phyloP scores from a whole-genome alignment of 53 echinoderm and acorn worm species.

The Paracentrotus lividus region DNA sequence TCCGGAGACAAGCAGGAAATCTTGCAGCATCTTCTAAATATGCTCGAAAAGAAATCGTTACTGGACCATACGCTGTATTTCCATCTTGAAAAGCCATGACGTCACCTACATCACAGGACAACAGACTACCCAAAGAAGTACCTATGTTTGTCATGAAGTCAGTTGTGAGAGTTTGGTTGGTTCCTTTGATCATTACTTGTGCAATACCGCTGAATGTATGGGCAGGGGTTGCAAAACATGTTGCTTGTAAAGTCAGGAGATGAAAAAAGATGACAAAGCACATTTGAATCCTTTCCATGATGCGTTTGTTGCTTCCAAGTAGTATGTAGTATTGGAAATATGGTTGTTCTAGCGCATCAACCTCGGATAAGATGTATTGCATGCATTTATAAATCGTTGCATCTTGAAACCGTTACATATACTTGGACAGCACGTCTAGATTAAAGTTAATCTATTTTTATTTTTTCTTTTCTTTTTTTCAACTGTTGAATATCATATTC shows the following conservation, averaged over 20 bases:
- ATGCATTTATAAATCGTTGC: too few relatives aligned
- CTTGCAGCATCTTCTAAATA: neutral
- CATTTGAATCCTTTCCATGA: neutral
- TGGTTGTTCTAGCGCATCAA: too few relatives aligned
- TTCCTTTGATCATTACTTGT: neutral
- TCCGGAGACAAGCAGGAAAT: constrained; percentile 4
- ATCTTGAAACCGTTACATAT: too few relatives aligned
- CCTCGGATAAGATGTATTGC: too few relatives aligned
- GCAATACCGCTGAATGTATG: neutral
- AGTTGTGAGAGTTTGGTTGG: neutral
- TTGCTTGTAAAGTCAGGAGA: neutral
- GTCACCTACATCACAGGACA: constrained; percentile 1
- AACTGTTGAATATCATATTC: too few relatives aligned
- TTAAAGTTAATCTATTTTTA: too few relatives aligned
- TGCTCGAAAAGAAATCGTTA: neutral
- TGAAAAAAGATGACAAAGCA: neutral
- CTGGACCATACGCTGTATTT: too few relatives aligned
- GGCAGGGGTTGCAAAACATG: neutral
- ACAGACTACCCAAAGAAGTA: neutral
- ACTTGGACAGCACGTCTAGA: too few relatives aligned
- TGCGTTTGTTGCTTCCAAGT: neutral
- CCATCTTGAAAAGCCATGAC: neutral
- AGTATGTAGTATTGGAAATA: too few relatives aligned
- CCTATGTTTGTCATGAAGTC: neutral
- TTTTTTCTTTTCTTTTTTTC: too few relatives aligned